A percentile compares a stretch with the other conserved stretches of the same genome.
Evolutionary conservation across 2,888 invertebrate species (phyloP).

Genomic region (Girardia tigrina): DNA sequence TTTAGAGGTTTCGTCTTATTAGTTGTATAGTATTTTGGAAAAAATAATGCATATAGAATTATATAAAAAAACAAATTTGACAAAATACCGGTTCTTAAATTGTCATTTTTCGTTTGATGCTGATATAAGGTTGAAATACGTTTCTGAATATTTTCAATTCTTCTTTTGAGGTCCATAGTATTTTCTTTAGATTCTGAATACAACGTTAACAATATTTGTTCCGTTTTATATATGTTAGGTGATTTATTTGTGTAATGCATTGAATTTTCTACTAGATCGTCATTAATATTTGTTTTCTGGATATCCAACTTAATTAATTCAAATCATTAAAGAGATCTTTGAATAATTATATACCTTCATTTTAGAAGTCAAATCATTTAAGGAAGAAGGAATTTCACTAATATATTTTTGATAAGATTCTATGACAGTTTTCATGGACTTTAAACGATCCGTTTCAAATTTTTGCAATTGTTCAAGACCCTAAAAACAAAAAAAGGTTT

Average conservation of each 20-base stretch:
- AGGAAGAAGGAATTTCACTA: not conserved
- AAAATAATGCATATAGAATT: not conserved
- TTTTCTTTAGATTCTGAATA: not conserved
- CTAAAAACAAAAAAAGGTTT: too few relatives aligned
- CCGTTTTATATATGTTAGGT: not conserved
- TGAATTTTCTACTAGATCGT: not conserved
- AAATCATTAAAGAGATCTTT: too few relatives aligned
- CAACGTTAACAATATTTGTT: not conserved
- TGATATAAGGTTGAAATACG: not conserved
- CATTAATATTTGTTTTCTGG: not conserved
- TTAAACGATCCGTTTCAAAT: conserved; percentile 13
- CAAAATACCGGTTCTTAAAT: not conserved
- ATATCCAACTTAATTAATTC: not conserved
- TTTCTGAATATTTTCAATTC: not conserved
- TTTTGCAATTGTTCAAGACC: not conserved
- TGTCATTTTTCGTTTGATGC: not conserved
- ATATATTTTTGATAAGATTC: not conserved
- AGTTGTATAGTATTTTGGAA: not conserved
- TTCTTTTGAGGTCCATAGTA: not conserved
- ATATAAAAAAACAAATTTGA: not conserved
- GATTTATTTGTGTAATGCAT: not conserved
- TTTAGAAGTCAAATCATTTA: not conserved
- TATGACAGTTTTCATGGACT: not conserved
- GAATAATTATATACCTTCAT: not conserved
- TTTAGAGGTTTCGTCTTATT: too few relatives aligned